Base-by-base conservation (phyloP, 2,797 vertebrate species). In the Nothura maculosa region DNA sequence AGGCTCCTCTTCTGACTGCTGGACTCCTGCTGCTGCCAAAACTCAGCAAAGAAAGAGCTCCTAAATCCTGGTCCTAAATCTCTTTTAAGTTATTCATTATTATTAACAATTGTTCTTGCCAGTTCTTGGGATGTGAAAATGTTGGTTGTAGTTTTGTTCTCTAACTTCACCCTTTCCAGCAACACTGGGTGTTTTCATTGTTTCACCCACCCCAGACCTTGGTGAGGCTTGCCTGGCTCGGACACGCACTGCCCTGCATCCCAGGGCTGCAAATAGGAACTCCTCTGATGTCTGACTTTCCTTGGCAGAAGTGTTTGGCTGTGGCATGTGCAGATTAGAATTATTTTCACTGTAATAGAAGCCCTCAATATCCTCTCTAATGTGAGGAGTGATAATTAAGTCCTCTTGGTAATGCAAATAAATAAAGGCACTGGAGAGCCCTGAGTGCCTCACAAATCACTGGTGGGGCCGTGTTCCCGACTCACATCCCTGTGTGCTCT, bases 341-440 rank as follows among this genome's bases (percentile, higher is more conserved):
- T 30, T 3, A 86, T 80, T 79, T 94, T 81, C 78, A 47, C 8
- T 0, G 6, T 64, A 21, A 61, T 2, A 80, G 75, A 34, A 90
- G 75, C 85, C 90, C 77, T 85, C 67, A 58, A 75, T 50, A 61
- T 50, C 85, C 88, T 32, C 47, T 80, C 64, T 82, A 66, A 66
- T 85, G 88, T n/a, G 76, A 94, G 90, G n/a, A 94, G 88, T 45
- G 90, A 54, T 92, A 90, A 95, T 93, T 92, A 94, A 94, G 75
- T 61, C 66, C 64, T 91, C 83, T 82, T 19, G 2, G 93, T 89
- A 75, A 95, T 78, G 93, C 88, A 82, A 85, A 92, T 88, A 93
- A 88, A 89, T 90, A 47, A 90, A 55, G 81, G 20, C 54, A 91
- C 86, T 62, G 67, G 88, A 91, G 90, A 94, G 83, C 9, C 68